Evolutionary conservation across 2,113 vertebrate species (phyloP).

Genomic region (Oceanodroma tethys): DNA sequence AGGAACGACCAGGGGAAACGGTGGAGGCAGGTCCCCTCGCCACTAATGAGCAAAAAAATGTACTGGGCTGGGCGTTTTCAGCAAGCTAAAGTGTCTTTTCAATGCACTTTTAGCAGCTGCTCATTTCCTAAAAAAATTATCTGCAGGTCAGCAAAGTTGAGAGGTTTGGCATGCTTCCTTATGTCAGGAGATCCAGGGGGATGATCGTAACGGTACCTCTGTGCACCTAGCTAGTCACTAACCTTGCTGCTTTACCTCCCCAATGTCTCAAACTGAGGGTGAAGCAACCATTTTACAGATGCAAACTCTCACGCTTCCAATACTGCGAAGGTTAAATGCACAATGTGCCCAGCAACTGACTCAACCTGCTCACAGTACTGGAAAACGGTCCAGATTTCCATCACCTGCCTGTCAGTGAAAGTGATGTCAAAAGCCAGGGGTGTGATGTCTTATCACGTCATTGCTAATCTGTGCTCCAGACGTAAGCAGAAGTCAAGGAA

Average conservation of each 20-base stretch:
- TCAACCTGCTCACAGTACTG: neutral
- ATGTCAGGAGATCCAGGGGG: neutral
- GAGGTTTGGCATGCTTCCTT: neutral
- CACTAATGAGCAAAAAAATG: neutral
- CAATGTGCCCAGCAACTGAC: neutral
- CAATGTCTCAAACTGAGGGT: neutral
- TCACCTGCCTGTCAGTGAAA: neutral
- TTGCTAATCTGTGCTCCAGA: neutral
- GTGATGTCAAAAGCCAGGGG: neutral
- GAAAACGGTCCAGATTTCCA: neutral
- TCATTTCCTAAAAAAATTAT: neutral
- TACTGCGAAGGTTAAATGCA: neutral
- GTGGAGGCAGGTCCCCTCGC: neutral
- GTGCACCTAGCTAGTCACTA: neutral
- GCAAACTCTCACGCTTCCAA: neutral
- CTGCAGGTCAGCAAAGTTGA: neutral
- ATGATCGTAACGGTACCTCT: neutral
- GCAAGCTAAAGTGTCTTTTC: neutral
- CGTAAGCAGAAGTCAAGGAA: neutral
- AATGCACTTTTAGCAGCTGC: neutral
- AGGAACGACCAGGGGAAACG: neutral
- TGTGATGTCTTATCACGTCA: neutral
- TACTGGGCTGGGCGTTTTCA: neutral
- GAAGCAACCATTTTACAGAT: neutral
- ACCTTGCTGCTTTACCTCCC: neutral